Conservation (phyloP, 2,797 vertebrate genomes). For the Monodelphis domestica region DNA sequence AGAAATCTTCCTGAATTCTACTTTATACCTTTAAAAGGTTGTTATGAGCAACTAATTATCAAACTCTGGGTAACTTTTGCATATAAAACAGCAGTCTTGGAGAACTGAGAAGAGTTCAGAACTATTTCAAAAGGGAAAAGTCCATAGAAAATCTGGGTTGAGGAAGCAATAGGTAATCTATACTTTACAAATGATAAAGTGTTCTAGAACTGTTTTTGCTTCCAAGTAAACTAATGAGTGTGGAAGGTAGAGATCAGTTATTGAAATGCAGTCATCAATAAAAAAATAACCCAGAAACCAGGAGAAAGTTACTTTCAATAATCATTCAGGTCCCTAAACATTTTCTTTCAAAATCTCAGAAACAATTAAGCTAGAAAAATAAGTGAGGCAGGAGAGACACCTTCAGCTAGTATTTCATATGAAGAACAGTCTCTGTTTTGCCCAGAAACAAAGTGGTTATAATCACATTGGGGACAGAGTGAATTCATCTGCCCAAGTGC, state of each 20-base stretch:
- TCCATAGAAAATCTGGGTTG: slow-evolving; percentile 18
- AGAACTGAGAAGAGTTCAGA: slow-evolving; percentile 1
- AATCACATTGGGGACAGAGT: background rate
- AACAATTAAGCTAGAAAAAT: background rate
- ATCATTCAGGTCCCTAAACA: background rate
- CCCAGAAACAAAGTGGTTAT: slow-evolving; percentile 67
- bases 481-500: slow-evolving; percentile 19
- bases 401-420: slow-evolving; percentile 34
- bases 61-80: slow-evolving; percentile 21
- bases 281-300: slow-evolving; percentile 28
- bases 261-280: slow-evolving; percentile 20
- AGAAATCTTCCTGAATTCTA: slow-evolving; percentile 13
- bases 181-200: slow-evolving; percentile 31
- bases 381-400: background rate
- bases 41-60: slow-evolving; percentile 27
- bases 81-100: background rate
- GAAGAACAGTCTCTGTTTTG: slow-evolving; percentile 12
- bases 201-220: slow-evolving; percentile 1
- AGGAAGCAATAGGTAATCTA: background rate
- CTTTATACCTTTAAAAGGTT: slow-evolving; percentile 50
- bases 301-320: background rate
- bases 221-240: background rate
- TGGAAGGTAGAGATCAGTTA: background rate
- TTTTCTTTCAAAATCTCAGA: background rate
- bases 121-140: slow-evolving; percentile 29